phyloP scores from a whole-genome alignment of 2,888 invertebrate genomes.

The Eupithecia pulchellata region DNA sequence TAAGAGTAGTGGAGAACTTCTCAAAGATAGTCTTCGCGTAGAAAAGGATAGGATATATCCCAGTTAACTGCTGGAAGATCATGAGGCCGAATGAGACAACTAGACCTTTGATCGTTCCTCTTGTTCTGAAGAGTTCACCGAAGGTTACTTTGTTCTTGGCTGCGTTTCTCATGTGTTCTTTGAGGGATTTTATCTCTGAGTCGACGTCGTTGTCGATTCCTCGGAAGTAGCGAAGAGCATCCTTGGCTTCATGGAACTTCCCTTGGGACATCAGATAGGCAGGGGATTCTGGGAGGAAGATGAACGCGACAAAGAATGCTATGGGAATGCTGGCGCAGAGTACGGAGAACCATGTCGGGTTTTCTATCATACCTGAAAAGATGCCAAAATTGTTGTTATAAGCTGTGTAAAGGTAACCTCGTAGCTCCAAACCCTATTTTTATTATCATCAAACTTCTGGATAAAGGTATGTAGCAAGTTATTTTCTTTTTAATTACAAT shows the following conservation, averaged over 20 bases:
- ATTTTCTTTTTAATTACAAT: not conserved
- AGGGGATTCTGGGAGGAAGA: conserved; percentile 90
- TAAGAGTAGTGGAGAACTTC: conserved; percentile 72
- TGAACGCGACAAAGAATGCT: conserved; percentile 79
- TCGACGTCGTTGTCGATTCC: conserved; percentile 86
- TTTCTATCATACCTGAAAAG: conserved; percentile 74
- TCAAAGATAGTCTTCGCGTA: conserved; percentile 85
- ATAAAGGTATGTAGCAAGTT: not conserved
- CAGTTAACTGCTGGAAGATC: conserved; percentile 87
- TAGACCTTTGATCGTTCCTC: conserved; percentile 75
- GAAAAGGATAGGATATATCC: conserved; percentile 86
- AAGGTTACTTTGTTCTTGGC: conserved; percentile 75
- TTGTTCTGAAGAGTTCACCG: conserved; percentile 72
- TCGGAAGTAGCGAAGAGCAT: conserved; percentile 86
- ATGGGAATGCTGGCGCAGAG: conserved; percentile 75
- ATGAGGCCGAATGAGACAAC: conserved; percentile 86
- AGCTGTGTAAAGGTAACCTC: not conserved
- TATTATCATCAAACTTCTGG: not conserved
- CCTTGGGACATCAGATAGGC: conserved; percentile 85
- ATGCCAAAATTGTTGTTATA: not conserved
- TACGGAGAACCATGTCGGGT: conserved; percentile 70
- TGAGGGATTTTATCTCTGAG: conserved; percentile 81
- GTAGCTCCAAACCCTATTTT: not conserved
- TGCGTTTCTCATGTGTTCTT: conserved; percentile 76
- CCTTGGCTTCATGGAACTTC: conserved; percentile 84